Evolutionary conservation across 1,140 invertebrate species (phyloP).

Genomic region (Camponotus floridanus): DNA sequence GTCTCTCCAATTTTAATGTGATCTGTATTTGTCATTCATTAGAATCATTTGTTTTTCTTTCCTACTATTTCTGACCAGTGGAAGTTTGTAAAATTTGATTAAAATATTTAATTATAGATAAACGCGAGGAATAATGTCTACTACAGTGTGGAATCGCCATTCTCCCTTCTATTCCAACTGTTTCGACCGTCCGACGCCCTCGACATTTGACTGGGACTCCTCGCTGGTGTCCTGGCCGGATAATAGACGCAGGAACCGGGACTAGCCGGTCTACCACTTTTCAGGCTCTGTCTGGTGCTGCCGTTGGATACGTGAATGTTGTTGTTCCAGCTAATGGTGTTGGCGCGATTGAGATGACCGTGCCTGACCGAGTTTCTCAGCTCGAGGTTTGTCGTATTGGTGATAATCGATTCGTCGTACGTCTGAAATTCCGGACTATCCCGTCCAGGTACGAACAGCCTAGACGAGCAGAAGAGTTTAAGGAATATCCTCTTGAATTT

Average conservation of each 20-base stretch:
- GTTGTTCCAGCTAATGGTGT: conserved; percentile 87
- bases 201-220: conserved; percentile 78
- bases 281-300: conserved; percentile 78
- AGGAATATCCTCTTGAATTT: conserved; percentile 97
- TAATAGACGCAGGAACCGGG: conserved; percentile 90
- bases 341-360: conserved; percentile 87
- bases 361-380: conserved; percentile 88
- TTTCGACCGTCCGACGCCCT: conserved; percentile 73
- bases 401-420: conserved; percentile 93
- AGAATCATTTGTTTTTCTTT: background rate
- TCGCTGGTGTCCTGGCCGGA: conserved; percentile 84
- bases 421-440: conserved; percentile 91
- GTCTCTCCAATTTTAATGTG: no score
- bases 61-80: background rate
- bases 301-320: conserved; percentile 79
- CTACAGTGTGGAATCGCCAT: conserved; percentile 71
- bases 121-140: conserved; percentile 12
- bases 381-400: conserved; percentile 88
- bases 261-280: conserved; percentile 84
- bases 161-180: conserved; percentile 74
- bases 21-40: background rate
- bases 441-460: conserved; percentile 86
- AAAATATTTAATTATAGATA: background rate
- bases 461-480: conserved; percentile 92
- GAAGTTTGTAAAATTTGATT: background rate